Conservation (phyloP, 2,888 invertebrate species). For the Branchellion lobata region DNA sequence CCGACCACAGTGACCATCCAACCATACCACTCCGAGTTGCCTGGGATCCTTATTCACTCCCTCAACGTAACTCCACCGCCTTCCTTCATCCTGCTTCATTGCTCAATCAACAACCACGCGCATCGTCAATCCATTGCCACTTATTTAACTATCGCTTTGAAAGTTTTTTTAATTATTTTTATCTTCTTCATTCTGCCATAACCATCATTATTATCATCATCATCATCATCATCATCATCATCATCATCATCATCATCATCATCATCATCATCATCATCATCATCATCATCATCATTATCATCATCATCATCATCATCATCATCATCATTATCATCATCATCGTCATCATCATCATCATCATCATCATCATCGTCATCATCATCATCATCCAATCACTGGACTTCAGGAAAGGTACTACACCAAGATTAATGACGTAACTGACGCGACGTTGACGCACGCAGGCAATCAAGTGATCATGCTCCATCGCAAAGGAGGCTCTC, state of each 20-base stretch:
- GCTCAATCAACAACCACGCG: too few relatives aligned
- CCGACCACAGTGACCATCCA: not conserved
- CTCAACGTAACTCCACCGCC: not conserved
- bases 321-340: too few relatives aligned
- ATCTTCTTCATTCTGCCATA: too few relatives aligned
- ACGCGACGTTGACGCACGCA: not conserved
- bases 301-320: too few relatives aligned
- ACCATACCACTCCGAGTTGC: not conserved
- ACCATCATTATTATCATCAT: too few relatives aligned
- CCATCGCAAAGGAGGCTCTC: not conserved
- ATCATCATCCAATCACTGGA: not conserved
- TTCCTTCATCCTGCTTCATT: too few relatives aligned
- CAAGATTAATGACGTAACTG: not conserved
- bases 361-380: slow-evolving; percentile 24
- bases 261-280: slow-evolving; percentile 13
- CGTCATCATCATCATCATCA: slow-evolving; percentile 18
- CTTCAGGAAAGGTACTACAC: slow-evolving; percentile 9
- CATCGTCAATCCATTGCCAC: too few relatives aligned
- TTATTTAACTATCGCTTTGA: too few relatives aligned
- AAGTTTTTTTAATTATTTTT: too few relatives aligned
- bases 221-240: slow-evolving; percentile 15
- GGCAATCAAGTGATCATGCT: not conserved
- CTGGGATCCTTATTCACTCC: not conserved
- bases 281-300: slow-evolving; percentile 18
- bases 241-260: slow-evolving; percentile 29